A percentile compares a stretch with the other conserved stretches of the same genome.
phyloP scores from a whole-genome alignment of 37 sponge, comb jelly and placozoan species.

The Aphrocallistes beatrix region DNA sequence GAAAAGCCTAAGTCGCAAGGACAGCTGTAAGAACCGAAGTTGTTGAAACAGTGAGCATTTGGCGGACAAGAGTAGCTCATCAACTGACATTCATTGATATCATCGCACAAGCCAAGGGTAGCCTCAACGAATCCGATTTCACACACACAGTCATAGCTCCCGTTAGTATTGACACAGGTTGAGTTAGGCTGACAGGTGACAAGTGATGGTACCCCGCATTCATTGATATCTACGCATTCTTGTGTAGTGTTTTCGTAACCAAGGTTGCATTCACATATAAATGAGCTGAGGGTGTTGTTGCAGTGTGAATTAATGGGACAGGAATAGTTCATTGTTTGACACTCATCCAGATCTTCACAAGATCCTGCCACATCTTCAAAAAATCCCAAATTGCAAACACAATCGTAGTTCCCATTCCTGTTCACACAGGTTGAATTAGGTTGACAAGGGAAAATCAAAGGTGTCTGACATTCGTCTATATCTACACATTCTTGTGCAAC shows the following conservation, averaged over 20 bases:
- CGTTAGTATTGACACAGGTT: background rate
- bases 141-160: background rate
- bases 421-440: background rate
- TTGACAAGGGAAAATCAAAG: background rate
- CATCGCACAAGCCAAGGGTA: background rate
- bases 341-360: background rate
- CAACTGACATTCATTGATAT: background rate
- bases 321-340: too few relatives aligned
- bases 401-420: background rate
- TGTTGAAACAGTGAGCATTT: background rate
- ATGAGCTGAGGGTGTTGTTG: background rate
- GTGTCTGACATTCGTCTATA: background rate
- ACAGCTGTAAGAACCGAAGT: background rate
- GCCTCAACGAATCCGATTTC: background rate
- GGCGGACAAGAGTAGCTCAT: background rate
- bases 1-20: background rate
- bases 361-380: background rate
- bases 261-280: background rate
- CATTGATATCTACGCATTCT: background rate
- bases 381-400: background rate
- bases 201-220: background rate
- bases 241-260: background rate
- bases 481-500: background rate
- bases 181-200: background rate
- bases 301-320: background rate